Base-by-base conservation (phyloP, 2,113 vertebrate species). In the Phyllostomus hastatus region DNA sequence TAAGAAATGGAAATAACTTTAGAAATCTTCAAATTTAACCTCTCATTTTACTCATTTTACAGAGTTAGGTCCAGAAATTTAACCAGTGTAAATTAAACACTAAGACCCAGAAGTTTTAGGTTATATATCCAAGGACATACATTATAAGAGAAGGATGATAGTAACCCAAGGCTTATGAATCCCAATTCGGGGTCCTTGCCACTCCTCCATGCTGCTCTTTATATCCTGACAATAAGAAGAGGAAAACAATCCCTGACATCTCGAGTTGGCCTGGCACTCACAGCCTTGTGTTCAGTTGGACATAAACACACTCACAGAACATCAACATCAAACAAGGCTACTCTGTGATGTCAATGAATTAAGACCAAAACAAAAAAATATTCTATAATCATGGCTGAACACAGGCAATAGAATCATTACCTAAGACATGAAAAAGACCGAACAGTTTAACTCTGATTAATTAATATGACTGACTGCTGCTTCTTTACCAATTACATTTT, bases 131-230 rank as follows among this genome's bases (percentile, higher is more conserved):
- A n/a, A 46, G 50, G 59, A 69, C 57, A 66, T 28, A 75, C 17
- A 78, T 50, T 17, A 20, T 15, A 48, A 66, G 81, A 85, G 43
- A 61, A 92, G 2, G 22, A 43, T 35, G 14, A 22, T 22, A 19
- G 7, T 19, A 28, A 84, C 28, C 7, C 17, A 19, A 8, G 16
- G 48, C 14, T 61, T 31, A 10, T 1, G 7, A 78, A 10, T 2
- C 16, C 10, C 5, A 61, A 0, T 8, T 8, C 26, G 64, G 9
- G 11, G 10, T 26, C 46, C 35, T 75, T 57, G 31, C 8, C 16
- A 5, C 28, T 66, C 3, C n/a, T 20, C 1, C 19, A 4, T 20
- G 31, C 4, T 57, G 2, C 4, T 7, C 4, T 50, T 41, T 6
- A 14, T 5, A 35, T 14, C 10, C 10, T 5, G 9, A 20, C 17